Base-by-base conservation (phyloP, 2,888 invertebrate species). In the Stramonita haemastoma region DNA sequence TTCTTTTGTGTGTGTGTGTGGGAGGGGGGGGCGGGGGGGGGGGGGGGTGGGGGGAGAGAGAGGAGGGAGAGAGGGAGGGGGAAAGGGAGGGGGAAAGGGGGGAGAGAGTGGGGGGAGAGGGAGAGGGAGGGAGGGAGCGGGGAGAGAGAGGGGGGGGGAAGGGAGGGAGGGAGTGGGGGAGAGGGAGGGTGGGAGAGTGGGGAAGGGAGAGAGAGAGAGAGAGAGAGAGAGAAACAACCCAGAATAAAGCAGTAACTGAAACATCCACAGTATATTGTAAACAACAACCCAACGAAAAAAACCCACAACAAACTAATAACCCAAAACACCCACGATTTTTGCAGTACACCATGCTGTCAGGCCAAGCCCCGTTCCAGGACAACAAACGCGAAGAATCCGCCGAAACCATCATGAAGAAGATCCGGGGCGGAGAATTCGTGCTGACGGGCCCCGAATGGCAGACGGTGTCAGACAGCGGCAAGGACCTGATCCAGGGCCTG, bases 331-430 rank as follows among this genome's bases (percentile, higher is more conserved):
- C n/a, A n/a, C n/a, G n/a, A n/a, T 17, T 84, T 46, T 92, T 96
- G 79, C 96, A 97, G 97, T 98, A 98, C 95, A 97, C 97, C 89
- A 97, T 98, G 97, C 96, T 99, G 86, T 97, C 98, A 91, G 99
- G 99, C 0, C 97, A 97, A 94, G 98, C 98, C 0, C 99, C 99
- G 0, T 99, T 98, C 96, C 97, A 97, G 93, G 95, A 96, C 4
- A 96, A 97, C 11, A 97, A 97, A 0, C 97, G 97, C 81, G 97
- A 97, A 91, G 97, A 98, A 93, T 97, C 97, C n/a, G 97, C 98
- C 34, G 97, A 97, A 0, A 96, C 95, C 36, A 97, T 98, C 90
- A 98, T 98, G 97, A 97, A 97, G 90, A 96, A 98, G 90, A 98
- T 98, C 90, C 97, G 97, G 93, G 97, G 97, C 6, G 98, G 98